phyloP scores from a whole-genome alignment of 2,888 invertebrate species.

The Dorcus hopei region DNA sequence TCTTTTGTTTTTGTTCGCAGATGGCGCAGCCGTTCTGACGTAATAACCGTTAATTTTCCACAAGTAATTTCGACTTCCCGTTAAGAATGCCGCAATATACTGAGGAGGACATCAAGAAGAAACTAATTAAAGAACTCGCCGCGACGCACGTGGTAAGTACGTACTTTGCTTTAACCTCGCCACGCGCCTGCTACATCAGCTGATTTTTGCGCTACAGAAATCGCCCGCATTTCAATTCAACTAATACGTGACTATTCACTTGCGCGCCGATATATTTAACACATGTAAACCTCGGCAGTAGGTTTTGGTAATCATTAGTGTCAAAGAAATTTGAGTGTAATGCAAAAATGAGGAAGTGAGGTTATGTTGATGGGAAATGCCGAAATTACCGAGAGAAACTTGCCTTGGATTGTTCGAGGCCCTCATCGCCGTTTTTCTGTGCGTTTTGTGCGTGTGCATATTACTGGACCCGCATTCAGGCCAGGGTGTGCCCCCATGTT shows the following conservation, averaged over 20 bases:
- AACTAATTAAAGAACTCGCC: conserved; percentile 64
- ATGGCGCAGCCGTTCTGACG: no score
- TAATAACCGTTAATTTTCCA: no score
- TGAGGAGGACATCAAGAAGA: conserved; percentile 63
- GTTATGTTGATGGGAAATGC: background rate
- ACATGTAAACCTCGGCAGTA: background rate
- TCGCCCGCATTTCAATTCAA: background rate
- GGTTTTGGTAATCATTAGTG: no score
- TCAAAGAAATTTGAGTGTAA: background rate
- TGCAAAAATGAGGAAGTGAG: background rate
- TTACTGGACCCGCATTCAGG: conserved; percentile 81
- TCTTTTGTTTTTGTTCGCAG: no score
- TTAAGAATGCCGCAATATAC: conserved; percentile 53
- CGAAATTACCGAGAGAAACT: conserved; percentile 30
- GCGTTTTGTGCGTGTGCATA: conserved; percentile 73
- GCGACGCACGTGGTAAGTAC: conserved; percentile 70
- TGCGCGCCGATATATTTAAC: background rate
- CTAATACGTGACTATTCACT: conserved; percentile 7
- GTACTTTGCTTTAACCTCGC: background rate
- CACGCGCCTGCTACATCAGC: conserved; percentile 12
- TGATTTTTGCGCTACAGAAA: conserved; percentile 1
- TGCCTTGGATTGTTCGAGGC: conserved; percentile 53
- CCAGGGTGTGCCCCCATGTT: conserved; percentile 77
- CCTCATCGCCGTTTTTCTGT: conserved; percentile 56
- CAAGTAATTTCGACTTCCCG: no score